phyloP scores from a whole-genome alignment of 37 sponge, comb jelly and placozoan species.

The Tethya wilhelma region DNA sequence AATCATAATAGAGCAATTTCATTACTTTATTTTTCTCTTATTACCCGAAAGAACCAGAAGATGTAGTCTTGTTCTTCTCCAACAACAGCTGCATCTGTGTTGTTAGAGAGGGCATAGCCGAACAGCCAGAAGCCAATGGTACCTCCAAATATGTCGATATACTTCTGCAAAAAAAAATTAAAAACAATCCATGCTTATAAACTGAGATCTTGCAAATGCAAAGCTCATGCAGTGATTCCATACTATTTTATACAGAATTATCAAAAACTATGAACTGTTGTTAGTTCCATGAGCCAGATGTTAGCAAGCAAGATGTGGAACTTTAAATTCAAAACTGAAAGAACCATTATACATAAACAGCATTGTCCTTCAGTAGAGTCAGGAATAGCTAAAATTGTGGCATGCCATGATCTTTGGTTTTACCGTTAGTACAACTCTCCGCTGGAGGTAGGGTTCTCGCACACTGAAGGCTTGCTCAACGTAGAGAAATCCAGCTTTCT shows the following conservation, averaged over 20 bases:
- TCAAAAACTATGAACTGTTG: too few species aligned
- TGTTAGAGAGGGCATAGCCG: conserved; percentile 84
- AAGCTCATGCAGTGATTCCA: too few species aligned
- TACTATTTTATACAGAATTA: too few species aligned
- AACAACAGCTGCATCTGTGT: conserved; percentile 22
- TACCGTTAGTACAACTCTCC: conserved; percentile 83
- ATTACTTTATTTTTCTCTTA: not conserved
- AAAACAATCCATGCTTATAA: too few species aligned
- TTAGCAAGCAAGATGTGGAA: too few species aligned
- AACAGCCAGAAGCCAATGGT: conserved; percentile 80
- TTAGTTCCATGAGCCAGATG: too few species aligned
- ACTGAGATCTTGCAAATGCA: not conserved
- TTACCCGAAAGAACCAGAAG: conserved; percentile 71
- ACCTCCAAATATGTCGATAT: conserved; percentile 72
- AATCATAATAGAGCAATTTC: too few species aligned
- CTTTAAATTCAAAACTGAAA: too few species aligned
- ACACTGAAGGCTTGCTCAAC: conserved; percentile 76
- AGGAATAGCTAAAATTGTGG: too few species aligned
- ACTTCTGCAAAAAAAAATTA: conserved; percentile 49
- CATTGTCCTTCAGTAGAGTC: too few species aligned
- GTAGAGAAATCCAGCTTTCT: conserved; percentile 94
- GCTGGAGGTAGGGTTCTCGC: conserved; percentile 41
- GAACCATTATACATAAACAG: too few species aligned
- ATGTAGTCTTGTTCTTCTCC: conserved; percentile 76
- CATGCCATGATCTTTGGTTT: too few species aligned